A percentile compares a stretch with the other conserved stretches of the same genome.
Evolutionary conservation across 1,140 invertebrate genomes (phyloP).

Genomic region (Zaprionus kolodkinae): DNA sequence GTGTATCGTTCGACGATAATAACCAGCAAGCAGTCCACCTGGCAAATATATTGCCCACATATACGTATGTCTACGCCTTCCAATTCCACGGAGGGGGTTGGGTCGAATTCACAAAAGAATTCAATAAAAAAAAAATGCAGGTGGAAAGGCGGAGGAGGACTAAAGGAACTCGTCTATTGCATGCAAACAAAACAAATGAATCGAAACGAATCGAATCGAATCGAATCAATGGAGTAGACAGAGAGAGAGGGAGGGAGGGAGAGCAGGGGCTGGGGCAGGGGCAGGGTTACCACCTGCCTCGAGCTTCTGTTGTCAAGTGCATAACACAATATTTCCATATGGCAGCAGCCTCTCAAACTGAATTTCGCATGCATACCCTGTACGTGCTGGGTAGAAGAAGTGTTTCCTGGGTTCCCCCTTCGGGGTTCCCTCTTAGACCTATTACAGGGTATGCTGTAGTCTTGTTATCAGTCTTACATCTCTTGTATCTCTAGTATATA

Average conservation of each 20-base stretch:
- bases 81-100: too few species aligned
- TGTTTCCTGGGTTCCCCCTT: too few species aligned
- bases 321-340: slow-evolving; percentile 35
- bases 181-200: slow-evolving; percentile 38
- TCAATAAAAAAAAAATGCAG: slow-evolving; percentile 24
- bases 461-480: not conserved
- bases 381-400: not conserved
- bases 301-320: slow-evolving; percentile 32
- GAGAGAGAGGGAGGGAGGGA: not conserved
- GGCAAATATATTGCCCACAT: slow-evolving; percentile 4
- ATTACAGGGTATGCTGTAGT: not conserved
- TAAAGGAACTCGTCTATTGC: slow-evolving; percentile 23
- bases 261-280: too few species aligned
- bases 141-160: not conserved
- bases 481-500: slow-evolving; percentile 18
- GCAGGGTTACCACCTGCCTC: not conserved
- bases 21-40: slow-evolving; percentile 39
- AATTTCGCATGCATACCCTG: slow-evolving; percentile 4
- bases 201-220: slow-evolving; percentile 31
- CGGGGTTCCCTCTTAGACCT: too few species aligned
- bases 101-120: slow-evolving; percentile 18
- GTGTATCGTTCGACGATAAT: slow-evolving; percentile 31
- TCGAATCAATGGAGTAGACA: not conserved
- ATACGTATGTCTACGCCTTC: not conserved
- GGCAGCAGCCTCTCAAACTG: slow-evolving; percentile 8